Base-by-base conservation (phyloP, 92 coral and sea anemone species). In the Phenganax marumi region DNA sequence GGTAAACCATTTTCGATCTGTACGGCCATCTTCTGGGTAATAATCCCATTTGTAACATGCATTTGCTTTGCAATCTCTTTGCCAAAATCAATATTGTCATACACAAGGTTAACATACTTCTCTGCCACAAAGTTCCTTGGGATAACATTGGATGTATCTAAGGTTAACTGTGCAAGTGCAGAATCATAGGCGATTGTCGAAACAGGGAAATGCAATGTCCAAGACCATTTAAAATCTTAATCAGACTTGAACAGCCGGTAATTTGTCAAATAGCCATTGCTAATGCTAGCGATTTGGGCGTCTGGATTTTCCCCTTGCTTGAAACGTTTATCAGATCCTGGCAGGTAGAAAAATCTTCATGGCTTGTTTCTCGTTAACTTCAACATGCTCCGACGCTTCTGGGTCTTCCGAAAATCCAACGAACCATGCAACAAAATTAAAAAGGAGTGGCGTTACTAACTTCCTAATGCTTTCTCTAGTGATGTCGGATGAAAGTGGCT, bases 221-320 rank as follows among this genome's bases (percentile, higher is more conserved):
- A 4, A 75, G 70, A 75, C 82, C 82, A 75, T 73, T 73, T 74
- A 83, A 61, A 83, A 83, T 73, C 51, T 51, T 17, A 33, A 83
- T 83, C 19, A 83, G 25, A 13, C 86, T 70, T 16, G 87, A 84
- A 75, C 75, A 75, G 4, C 87, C 87, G 66, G 87, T 73, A 11
- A 84, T 84, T 18, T 84, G 87, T 66, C 87, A 14, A 3, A 84
- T 82, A 58, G 87, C 82, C 54, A 84, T 84, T 74, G 87, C 83
- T 10, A 84, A 24, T 21, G 87, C 87, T 39, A 84, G 26, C 12
- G 87, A 84, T 43, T 75, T 84, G 9, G 87, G 87, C 46, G 82
- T 84, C 33, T 84, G 87, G 61, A 22, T 23, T 24, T 84, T 84
- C 8, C 87, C 87, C 14, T 12, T 64, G 46, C 18, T 61, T 10